phyloP scores from a whole-genome alignment of 2,888 invertebrate genomes.

The Andrena praecox region DNA sequence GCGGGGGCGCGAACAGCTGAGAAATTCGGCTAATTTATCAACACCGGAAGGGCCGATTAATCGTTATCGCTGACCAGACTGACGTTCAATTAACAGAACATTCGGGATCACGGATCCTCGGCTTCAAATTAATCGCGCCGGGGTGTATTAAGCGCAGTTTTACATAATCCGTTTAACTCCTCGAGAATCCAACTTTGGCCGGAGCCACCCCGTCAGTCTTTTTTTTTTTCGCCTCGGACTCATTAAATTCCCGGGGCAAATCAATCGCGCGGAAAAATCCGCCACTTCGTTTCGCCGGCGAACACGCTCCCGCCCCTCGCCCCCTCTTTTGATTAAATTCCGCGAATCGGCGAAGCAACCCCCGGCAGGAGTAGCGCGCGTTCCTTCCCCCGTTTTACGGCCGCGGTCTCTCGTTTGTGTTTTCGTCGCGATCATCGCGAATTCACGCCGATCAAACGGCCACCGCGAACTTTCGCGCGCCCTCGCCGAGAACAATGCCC shows the following conservation, averaged over 20 bases:
- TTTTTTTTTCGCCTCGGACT: not conserved
- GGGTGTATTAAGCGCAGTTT: constrained; percentile 7
- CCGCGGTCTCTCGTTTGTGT: not conserved
- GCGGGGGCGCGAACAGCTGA: not conserved
- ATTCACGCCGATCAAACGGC: constrained; percentile 9
- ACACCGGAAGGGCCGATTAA: constrained; percentile 33
- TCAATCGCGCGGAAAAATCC: constrained; percentile 32
- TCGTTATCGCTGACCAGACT: constrained; percentile 22
- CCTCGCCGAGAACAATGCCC: constrained; percentile 15
- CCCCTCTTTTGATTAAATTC: constrained; percentile 46
- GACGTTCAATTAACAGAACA: constrained; percentile 27
- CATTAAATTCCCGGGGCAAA: constrained; percentile 7
- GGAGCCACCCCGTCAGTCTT: not conserved
- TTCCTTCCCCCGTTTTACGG: not conserved
- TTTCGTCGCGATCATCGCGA: not conserved
- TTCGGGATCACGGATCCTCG: not conserved
- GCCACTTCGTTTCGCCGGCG: constrained; percentile 3
- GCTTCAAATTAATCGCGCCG: constrained; percentile 19
- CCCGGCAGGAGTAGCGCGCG: not conserved
- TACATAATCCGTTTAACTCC: constrained; percentile 3
- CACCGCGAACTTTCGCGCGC: constrained; percentile 15
- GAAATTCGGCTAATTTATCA: constrained; percentile 34
- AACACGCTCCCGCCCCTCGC: not conserved
- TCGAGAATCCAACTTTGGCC: not conserved
- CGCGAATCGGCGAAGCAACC: constrained; percentile 13